Evolutionary conservation across 1,140 invertebrate genomes (phyloP).

Genomic region (Cydia strobilella): DNA sequence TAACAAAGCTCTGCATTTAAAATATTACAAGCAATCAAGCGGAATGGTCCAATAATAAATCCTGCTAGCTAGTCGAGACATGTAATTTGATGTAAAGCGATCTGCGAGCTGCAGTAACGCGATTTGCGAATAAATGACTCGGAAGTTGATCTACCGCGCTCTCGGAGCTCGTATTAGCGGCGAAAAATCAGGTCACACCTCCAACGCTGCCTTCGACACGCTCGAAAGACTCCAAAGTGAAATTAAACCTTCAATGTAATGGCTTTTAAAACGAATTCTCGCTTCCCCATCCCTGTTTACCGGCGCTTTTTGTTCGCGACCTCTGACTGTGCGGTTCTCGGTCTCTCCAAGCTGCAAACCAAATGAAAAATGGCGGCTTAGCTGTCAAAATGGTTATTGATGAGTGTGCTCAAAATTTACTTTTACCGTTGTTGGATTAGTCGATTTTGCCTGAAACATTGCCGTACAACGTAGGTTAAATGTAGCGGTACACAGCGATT

Average conservation of each 20-base stretch:
- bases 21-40: conserved; percentile 18
- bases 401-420: conserved; percentile 64
- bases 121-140: conserved; percentile 76
- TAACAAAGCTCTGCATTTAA: conserved; percentile 16
- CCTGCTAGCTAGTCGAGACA: conserved; percentile 54
- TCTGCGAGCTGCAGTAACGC: conserved; percentile 75
- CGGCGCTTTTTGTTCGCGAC: conserved; percentile 49
- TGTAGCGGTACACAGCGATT: conserved; percentile 23
- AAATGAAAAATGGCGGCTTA: conserved; percentile 73
- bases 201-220: conserved; percentile 61
- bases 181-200: conserved; percentile 52
- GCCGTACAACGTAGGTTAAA: conserved; percentile 21
- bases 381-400: conserved; percentile 73
- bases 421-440: conserved; percentile 66
- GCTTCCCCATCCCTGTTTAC: conserved; percentile 48
- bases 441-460: conserved; percentile 34
- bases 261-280: conserved; percentile 46
- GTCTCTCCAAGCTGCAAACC: conserved; percentile 53
- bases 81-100: conserved; percentile 76
- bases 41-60: conserved; percentile 29
- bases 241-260: conserved; percentile 63
- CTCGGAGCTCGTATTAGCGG: conserved; percentile 48
- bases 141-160: conserved; percentile 73
- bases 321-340: conserved; percentile 55
- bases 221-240: conserved; percentile 46